Evolutionary conservation across 2,113 vertebrate genomes (phyloP).

Genomic region (Pelecanoides urinatrix): DNA sequence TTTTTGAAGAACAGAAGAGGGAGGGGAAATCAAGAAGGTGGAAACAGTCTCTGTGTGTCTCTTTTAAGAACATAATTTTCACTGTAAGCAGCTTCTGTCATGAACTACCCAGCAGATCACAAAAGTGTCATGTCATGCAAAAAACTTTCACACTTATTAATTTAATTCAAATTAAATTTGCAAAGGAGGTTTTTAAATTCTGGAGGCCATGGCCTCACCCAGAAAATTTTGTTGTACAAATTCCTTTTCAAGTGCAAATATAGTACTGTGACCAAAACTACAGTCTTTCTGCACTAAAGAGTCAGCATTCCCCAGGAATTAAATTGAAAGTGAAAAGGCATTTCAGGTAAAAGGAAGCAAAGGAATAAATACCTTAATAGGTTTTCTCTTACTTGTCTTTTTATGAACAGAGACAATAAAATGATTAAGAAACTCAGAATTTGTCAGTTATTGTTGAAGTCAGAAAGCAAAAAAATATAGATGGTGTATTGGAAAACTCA

Average conservation of each 20-base stretch:
- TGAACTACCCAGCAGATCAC: background rate
- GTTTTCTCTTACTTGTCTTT: background rate
- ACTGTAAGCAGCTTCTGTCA: background rate
- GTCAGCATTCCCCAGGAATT: background rate
- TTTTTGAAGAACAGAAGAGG: background rate
- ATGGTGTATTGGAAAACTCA: background rate
- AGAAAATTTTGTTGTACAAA: background rate
- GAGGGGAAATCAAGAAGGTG: background rate
- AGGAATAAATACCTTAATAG: background rate
- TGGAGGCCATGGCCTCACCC: background rate
- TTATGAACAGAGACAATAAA: background rate
- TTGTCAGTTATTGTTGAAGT: background rate
- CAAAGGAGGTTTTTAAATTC: background rate
- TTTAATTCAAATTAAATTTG: background rate
- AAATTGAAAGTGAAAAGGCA: background rate
- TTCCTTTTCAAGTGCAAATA: background rate
- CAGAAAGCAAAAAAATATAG: background rate
- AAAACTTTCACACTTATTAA: background rate
- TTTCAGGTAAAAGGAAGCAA: background rate
- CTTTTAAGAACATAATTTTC: background rate
- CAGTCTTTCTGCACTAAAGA: background rate
- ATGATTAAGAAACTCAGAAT: background rate
- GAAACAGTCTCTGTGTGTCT: background rate
- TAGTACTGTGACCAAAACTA: background rate
- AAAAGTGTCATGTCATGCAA: background rate